These are phyloP conservation scores for Zosterops borbonicus DNA, from an alignment of 2,113 vertebrate species.

Conservation along the genomic window DNA sequence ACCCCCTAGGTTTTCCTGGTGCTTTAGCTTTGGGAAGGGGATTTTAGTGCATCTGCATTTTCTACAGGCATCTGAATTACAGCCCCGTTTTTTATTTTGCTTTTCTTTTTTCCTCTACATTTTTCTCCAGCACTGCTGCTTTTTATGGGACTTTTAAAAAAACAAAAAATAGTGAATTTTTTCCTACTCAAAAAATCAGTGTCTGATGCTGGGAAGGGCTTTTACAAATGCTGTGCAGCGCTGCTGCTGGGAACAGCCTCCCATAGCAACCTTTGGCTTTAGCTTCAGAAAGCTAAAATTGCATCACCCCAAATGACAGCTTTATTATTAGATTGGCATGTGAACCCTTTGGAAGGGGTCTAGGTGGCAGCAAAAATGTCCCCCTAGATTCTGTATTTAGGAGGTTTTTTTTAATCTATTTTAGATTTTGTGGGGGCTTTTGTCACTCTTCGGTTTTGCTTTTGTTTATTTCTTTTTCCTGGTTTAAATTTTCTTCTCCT, in stretches of 20 bases:
- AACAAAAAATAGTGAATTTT: neutral
- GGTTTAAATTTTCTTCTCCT: neutral
- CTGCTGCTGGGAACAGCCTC: conserved; percentile 38
- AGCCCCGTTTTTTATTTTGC: neutral
- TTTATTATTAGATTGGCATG: conserved; percentile 34
- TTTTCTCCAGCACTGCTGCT: neutral
- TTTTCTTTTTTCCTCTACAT: neutral
- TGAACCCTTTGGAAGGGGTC: conserved; percentile 5
- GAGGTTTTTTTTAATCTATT: neutral
- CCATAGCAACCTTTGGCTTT: conserved; percentile 49
- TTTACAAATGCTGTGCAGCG: neutral
- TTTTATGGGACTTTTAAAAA: neutral
- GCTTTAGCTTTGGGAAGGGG: neutral
- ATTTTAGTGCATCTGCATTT: neutral
- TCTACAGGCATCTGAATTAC: neutral
- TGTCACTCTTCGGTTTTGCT: neutral
- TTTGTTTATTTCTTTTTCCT: neutral
- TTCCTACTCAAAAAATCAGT: conserved; percentile 18
- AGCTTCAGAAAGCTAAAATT: neutral
- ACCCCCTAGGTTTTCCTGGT: neutral
- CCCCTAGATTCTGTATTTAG: neutral
- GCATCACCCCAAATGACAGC: neutral
- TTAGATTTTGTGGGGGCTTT: neutral
- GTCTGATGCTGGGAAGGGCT: conserved; percentile 11
- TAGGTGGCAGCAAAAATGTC: neutral